Evolutionary conservation across 2,113 vertebrate species (phyloP).

Genomic region (Trochalopteron elliotii): DNA sequence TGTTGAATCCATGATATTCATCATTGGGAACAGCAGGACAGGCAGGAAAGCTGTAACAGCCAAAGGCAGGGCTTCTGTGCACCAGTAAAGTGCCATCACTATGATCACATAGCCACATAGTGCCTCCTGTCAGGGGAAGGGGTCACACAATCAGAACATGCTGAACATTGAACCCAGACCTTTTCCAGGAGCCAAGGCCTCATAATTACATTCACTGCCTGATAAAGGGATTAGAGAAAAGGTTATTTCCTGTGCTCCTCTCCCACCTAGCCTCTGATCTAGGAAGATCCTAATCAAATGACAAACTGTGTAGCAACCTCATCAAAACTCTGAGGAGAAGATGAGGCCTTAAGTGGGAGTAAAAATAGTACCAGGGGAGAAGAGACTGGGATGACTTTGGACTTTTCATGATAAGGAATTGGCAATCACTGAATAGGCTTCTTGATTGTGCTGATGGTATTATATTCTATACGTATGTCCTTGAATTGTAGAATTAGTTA

Average conservation of each 20-base stretch:
- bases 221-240: neutral
- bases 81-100: constrained; percentile 92
- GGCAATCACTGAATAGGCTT: neutral
- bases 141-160: neutral
- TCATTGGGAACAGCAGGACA: constrained; percentile 86
- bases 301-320: neutral
- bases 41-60: constrained; percentile 88
- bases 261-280: neutral
- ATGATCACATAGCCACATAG: constrained; percentile 85
- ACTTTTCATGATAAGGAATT: neutral
- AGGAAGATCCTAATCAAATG: neutral
- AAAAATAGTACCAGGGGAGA: neutral
- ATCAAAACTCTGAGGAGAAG: neutral
- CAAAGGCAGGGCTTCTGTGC: constrained; percentile 89
- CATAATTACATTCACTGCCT: neutral
- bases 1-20: constrained; percentile 88
- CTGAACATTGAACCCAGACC: neutral
- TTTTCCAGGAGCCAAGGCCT: neutral
- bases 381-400: neutral
- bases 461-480: neutral
- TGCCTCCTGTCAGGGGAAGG: constrained; percentile 75
- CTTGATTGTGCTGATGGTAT: constrained; percentile 37
- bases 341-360: rapidly evolving
- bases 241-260: neutral
- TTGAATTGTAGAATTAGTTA: neutral